These are phyloP conservation scores for Brachynemurus nebulosus DNA, from an alignment of 2,888 invertebrate genomes.

Conservation along the genomic window DNA sequence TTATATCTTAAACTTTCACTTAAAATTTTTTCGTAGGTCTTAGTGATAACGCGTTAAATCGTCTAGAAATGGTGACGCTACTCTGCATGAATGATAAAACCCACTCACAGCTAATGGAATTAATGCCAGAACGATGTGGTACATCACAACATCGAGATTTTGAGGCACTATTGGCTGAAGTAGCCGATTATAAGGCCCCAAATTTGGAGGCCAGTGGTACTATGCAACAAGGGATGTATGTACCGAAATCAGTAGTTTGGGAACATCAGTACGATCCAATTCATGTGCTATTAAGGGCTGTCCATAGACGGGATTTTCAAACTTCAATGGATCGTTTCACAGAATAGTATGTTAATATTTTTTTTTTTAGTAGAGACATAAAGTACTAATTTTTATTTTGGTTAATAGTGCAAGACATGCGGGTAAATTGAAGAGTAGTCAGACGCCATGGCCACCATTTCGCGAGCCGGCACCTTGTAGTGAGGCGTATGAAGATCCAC, in stretches of 20 bases:
- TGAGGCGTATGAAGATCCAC: slow-evolving; percentile 52
- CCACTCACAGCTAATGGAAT: slow-evolving; percentile 86
- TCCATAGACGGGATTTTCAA: slow-evolving; percentile 87
- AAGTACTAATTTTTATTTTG: not conserved
- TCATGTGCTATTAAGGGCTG: slow-evolving; percentile 78
- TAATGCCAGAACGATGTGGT: slow-evolving; percentile 94
- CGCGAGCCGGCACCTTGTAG: slow-evolving; percentile 51
- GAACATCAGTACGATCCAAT: slow-evolving; percentile 86
- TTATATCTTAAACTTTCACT: not conserved
- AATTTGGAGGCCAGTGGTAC: slow-evolving; percentile 68
- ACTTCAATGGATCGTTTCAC: slow-evolving; percentile 87
- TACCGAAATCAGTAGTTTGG: slow-evolving; percentile 80
- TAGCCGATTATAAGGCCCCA: slow-evolving; percentile 52
- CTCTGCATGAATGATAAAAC: slow-evolving; percentile 91
- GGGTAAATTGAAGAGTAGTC: slow-evolving; percentile 26
- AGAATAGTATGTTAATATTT: slow-evolving; percentile 52
- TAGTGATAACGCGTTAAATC: slow-evolving; percentile 44
- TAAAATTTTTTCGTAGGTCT: slow-evolving; percentile 31
- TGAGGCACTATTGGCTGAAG: slow-evolving; percentile 67
- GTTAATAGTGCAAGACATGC: slow-evolving; percentile 26
- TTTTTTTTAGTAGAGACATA: not conserved
- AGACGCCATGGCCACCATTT: slow-evolving; percentile 63
- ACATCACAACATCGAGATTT: slow-evolving; percentile 80
- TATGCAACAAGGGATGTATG: slow-evolving; percentile 73
- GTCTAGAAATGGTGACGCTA: slow-evolving; percentile 84